Evolutionary conservation across 1,140 invertebrate species (phyloP).

Genomic region (Arion vulgaris): DNA sequence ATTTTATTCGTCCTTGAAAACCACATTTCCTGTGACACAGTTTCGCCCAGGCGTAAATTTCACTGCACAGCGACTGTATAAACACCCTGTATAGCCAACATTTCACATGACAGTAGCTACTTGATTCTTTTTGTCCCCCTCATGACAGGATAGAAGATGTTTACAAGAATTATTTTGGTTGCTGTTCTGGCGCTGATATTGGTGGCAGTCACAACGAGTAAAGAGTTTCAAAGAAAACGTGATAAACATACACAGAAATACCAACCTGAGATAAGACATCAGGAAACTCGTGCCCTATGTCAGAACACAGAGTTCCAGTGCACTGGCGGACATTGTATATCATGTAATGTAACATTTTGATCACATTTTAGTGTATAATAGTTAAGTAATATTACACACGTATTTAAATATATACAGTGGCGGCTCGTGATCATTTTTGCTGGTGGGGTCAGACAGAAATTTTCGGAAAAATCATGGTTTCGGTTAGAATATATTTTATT

Average conservation of each 20-base stretch:
- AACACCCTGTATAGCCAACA: too few relatives aligned
- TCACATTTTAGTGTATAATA: too few relatives aligned
- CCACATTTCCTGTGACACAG: too few relatives aligned
- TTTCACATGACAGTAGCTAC: background rate
- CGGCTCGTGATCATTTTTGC: too few relatives aligned
- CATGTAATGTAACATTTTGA: background rate
- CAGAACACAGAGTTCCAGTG: background rate
- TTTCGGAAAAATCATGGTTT: too few relatives aligned
- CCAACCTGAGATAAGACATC: background rate
- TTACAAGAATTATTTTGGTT: background rate
- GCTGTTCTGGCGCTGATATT: background rate
- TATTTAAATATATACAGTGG: too few relatives aligned
- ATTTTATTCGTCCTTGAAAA: too few relatives aligned
- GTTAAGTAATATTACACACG: too few relatives aligned
- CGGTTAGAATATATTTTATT: too few relatives aligned
- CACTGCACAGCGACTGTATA: too few relatives aligned
- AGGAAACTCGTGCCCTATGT: background rate
- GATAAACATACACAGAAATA: background rate
- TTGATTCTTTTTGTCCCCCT: background rate
- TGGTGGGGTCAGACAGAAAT: too few relatives aligned
- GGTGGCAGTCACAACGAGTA: background rate
- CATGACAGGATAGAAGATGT: background rate
- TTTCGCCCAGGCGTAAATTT: too few relatives aligned
- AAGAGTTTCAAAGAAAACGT: background rate
- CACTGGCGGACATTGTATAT: background rate